A percentile compares a stretch with the other conserved stretches of the same genome.
phyloP scores from a whole-genome alignment of 2,797 vertebrate genomes.

The Poecilia picta region DNA sequence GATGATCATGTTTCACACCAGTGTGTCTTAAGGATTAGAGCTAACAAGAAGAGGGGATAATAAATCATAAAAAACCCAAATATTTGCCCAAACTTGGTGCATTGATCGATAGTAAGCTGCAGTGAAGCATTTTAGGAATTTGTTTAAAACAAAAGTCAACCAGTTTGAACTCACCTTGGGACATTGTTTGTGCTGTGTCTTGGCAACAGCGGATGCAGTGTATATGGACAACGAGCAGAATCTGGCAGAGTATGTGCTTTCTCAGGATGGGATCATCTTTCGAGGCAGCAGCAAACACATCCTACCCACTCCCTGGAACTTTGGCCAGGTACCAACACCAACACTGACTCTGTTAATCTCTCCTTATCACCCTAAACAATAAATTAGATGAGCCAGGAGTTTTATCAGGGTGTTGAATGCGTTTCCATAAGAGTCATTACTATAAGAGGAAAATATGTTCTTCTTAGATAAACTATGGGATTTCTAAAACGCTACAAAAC shows the following conservation, averaged over 20 bases:
- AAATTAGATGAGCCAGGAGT: neutral
- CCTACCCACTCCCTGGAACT: constrained; percentile 88
- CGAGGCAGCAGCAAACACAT: constrained; percentile 81
- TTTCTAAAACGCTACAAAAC: neutral
- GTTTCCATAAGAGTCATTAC: neutral
- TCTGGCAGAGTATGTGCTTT: constrained; percentile 87
- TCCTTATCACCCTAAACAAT: neutral
- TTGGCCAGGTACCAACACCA: constrained; percentile 90
- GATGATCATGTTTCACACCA: constrained; percentile 34
- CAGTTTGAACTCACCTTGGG: neutral
- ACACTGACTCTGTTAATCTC: constrained; percentile 31
- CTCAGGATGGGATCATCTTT: constrained; percentile 92
- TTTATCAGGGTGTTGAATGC: constrained; percentile 18
- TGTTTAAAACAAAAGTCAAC: neutral
- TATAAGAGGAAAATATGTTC: constrained; percentile 13
- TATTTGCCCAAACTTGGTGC: neutral
- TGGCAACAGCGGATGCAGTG: constrained; percentile 85
- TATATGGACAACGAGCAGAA: constrained; percentile 83
- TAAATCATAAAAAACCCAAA: neutral
- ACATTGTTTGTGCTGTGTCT: constrained; percentile 35
- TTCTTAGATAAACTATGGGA: neutral
- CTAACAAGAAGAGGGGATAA: neutral
- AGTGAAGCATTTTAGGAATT: neutral
- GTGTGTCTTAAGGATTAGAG: neutral
- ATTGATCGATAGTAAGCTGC: neutral